phyloP scores from a whole-genome alignment of 2,797 vertebrate species.

The Eptatretus atami region DNA sequence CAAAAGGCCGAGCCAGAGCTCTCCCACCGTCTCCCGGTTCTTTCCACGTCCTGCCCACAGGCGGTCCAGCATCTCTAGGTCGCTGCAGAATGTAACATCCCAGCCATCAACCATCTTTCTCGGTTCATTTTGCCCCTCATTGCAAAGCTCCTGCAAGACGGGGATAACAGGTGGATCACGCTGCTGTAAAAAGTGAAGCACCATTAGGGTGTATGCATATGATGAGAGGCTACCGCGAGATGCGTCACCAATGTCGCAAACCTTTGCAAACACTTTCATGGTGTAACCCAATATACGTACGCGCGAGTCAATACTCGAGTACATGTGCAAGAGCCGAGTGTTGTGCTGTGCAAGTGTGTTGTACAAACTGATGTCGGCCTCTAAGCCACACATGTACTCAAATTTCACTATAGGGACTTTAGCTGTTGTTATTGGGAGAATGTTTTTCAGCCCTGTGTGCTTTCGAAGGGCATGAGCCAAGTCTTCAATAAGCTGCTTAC shows the following conservation, averaged over 20 bases:
- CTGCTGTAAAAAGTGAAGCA: conserved; percentile 91
- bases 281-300: conserved; percentile 83
- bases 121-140: conserved; percentile 24
- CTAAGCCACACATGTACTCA: conserved; percentile 56
- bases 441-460: conserved; percentile 55
- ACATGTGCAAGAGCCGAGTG: conserved; percentile 77
- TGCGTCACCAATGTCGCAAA: conserved; percentile 79
- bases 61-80: conserved; percentile 59
- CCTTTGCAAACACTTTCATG: conserved; percentile 97
- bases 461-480: conserved; percentile 83
- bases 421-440: conserved; percentile 72
- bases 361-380: conserved; percentile 88
- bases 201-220: conserved; percentile 95
- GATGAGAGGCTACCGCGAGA: conserved; percentile 89
- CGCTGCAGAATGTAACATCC: conserved; percentile 83
- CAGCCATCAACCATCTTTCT: conserved; percentile 88
- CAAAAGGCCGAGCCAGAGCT: conserved; percentile 73
- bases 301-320: conserved; percentile 63
- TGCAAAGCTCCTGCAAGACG: conserved; percentile 63
- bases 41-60: conserved; percentile 15
- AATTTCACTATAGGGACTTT: conserved; percentile 95
- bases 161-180: conserved; percentile 72
- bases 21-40: conserved; percentile 57
- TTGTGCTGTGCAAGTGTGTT: conserved; percentile 93
- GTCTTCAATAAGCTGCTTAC: conserved; percentile 92